These are phyloP conservation scores for Eristalinus sepulchralis DNA, from an alignment of 2,888 invertebrate genomes.

Conservation along the genomic window DNA sequence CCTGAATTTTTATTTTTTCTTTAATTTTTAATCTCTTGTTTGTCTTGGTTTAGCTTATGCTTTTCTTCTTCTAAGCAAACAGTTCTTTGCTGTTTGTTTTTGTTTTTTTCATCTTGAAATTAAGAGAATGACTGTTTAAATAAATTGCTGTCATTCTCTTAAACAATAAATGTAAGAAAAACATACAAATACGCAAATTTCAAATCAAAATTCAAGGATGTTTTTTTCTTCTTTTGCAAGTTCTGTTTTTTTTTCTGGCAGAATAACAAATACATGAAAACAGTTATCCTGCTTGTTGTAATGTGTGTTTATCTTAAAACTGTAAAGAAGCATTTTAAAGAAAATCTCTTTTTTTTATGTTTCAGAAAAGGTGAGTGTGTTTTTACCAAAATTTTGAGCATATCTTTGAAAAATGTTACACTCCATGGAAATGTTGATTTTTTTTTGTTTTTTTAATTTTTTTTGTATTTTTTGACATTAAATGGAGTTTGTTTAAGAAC, in stretches of 20 bases:
- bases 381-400: constrained; percentile 1
- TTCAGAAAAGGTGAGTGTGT: not conserved
- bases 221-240: constrained; percentile 7
- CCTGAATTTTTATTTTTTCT: constrained; percentile 51
- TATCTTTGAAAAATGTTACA: constrained; percentile 19
- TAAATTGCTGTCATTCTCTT: constrained; percentile 59
- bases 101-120: not conserved
- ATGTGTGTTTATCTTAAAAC: constrained; percentile 9
- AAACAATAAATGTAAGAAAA: constrained; percentile 12
- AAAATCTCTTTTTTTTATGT: constrained; percentile 7
- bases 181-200: constrained; percentile 26
- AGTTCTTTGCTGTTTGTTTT: not conserved
- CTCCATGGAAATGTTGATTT: not conserved
- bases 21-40: not conserved
- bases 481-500: constrained; percentile 24
- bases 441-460: constrained; percentile 17
- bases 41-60: not conserved
- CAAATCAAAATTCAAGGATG: constrained; percentile 66
- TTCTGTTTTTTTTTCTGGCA: not conserved
- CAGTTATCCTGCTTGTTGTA: constrained; percentile 12
- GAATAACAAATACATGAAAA: constrained; percentile 12
- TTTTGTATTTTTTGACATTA: constrained; percentile 28
- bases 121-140: constrained; percentile 57
- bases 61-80: constrained; percentile 40
- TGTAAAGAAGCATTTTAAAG: constrained; percentile 47